Evolutionary conservation across 2,797 vertebrate genomes (phyloP).

Genomic region (Cyclura pinguis): DNA sequence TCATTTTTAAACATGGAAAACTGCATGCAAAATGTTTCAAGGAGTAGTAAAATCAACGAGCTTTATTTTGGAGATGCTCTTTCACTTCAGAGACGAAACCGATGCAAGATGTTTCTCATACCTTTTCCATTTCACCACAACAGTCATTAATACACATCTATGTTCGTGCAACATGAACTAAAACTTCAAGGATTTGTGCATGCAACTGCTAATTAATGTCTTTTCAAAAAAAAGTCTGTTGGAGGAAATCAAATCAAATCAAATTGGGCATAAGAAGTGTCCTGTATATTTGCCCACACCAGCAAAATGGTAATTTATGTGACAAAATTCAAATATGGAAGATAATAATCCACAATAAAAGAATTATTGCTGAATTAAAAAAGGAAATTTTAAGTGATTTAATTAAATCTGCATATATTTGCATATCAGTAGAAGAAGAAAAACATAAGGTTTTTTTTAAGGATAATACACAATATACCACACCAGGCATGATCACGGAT

Average conservation of each 20-base stretch:
- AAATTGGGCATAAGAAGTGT: not conserved
- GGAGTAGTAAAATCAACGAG: not conserved
- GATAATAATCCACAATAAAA: not conserved
- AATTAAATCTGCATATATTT: not conserved
- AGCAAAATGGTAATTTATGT: not conserved
- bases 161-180: no score
- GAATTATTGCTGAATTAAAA: not conserved
- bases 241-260: not conserved
- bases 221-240: no score
- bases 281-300: not conserved
- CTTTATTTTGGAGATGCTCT: not conserved
- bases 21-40: not conserved
- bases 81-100: not conserved
- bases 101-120: not conserved
- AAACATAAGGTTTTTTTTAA: not conserved
- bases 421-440: not conserved
- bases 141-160: no score
- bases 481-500: not conserved
- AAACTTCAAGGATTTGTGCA: not conserved
- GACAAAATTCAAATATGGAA: not conserved
- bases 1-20: not conserved
- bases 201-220: not conserved
- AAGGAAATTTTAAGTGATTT: not conserved
- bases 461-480: not conserved
- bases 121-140: no score